Percentiles rank a stretch among this genome's conserved stretches.
Evolutionary conservation across 1,140 invertebrate species (phyloP).

Genomic region (Achroia grisella): DNA sequence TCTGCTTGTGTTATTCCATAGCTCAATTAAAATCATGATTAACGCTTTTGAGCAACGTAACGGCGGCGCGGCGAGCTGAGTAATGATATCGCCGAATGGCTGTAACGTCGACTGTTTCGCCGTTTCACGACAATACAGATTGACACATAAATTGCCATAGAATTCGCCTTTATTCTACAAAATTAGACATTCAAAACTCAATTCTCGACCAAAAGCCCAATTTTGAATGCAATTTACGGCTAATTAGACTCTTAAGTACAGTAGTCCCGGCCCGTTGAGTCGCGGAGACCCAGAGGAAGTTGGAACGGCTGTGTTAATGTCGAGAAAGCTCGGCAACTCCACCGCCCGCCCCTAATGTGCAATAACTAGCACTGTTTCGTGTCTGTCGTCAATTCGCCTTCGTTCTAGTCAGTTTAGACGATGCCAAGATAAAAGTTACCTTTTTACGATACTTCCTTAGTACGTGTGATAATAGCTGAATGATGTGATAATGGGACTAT

Average conservation of each 20-base stretch:
- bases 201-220: slow-evolving; percentile 56
- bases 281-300: slow-evolving; percentile 24
- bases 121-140: slow-evolving; percentile 36
- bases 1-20: too few relatives aligned
- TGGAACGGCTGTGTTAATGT: slow-evolving; percentile 37
- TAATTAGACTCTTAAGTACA: slow-evolving; percentile 67
- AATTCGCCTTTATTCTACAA: slow-evolving; percentile 54
- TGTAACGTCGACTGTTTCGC: slow-evolving; percentile 10
- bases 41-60: not conserved
- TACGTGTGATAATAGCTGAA: not conserved
- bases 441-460: slow-evolving; percentile 1
- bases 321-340: slow-evolving; percentile 6
- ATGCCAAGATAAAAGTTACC: not conserved
- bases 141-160: slow-evolving; percentile 40
- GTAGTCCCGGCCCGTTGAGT: slow-evolving; percentile 23
- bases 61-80: not conserved
- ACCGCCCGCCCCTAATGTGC: slow-evolving; percentile 17
- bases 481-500: slow-evolving; percentile 1
- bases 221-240: slow-evolving; percentile 64
- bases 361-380: slow-evolving; percentile 21
- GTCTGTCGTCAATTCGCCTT: slow-evolving; percentile 1
- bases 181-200: slow-evolving; percentile 63
- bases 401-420: not conserved
- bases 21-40: slow-evolving; percentile 1
- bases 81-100: slow-evolving; percentile 11